phyloP scores from a whole-genome alignment of 2,113 vertebrate species.

The Limnothrissa miodon region DNA sequence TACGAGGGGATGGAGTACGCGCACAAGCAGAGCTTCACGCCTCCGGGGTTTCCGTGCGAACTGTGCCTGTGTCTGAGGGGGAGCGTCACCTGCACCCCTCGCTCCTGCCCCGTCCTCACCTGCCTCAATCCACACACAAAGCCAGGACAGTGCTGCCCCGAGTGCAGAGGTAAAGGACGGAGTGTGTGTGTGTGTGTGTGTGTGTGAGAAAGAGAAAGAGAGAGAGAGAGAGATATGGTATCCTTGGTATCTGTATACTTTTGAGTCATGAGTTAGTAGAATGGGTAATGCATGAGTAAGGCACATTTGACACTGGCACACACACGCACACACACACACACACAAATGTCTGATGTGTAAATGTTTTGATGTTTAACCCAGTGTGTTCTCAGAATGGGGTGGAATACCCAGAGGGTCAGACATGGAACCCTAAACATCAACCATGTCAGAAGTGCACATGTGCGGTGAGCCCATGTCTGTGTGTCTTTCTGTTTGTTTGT shows the following conservation, averaged over 20 bases:
- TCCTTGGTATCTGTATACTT: background rate
- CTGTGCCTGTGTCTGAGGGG: constrained; percentile 71
- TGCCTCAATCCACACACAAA: constrained; percentile 65
- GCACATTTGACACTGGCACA: no score
- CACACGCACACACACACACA: no score
- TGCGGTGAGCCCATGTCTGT: constrained; percentile 38
- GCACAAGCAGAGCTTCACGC: constrained; percentile 58
- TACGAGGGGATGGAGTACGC: constrained; percentile 59
- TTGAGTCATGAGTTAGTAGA: background rate
- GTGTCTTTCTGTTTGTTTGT: background rate
- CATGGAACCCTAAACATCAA: constrained; percentile 40
- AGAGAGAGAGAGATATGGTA: background rate
- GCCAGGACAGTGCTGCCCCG: constrained; percentile 77
- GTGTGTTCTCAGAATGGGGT: constrained; percentile 52
- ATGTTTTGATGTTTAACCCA: constrained; percentile 34
- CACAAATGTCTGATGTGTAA: background rate
- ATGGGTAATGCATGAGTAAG: no score
- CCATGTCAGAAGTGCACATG: constrained; percentile 56
- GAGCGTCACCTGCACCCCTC: constrained; percentile 66
- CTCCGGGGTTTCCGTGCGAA: constrained; percentile 61
- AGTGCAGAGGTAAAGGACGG: constrained; percentile 72
- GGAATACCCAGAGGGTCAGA: constrained; percentile 52
- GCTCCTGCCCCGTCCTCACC: constrained; percentile 61
- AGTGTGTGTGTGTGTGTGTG: background rate
- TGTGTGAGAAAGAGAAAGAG: background rate